Conservation (phyloP, 2,113 vertebrate species). For the Sprattus sprattus region DNA sequence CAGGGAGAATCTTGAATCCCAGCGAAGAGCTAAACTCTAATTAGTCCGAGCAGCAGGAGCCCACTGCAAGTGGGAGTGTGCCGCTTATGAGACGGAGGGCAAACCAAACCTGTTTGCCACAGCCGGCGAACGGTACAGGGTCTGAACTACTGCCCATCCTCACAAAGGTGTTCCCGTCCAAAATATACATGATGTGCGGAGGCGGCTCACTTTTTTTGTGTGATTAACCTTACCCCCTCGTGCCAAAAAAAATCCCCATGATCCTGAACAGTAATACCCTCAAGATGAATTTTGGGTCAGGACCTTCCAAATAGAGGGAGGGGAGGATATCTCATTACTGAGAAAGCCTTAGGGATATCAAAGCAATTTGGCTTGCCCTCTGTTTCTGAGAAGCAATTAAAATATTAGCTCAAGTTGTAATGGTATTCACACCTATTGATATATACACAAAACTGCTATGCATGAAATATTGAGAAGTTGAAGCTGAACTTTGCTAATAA, state of each 20-base stretch:
- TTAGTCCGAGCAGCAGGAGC: slow-evolving; percentile 15
- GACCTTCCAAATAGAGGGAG: slow-evolving; percentile 67
- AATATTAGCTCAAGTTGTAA: slow-evolving; percentile 71
- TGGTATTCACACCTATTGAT: slow-evolving; percentile 65
- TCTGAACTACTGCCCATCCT: neutral
- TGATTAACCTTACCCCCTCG: slow-evolving; percentile 9
- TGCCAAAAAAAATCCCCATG: slow-evolving; percentile 27
- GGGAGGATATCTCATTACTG: slow-evolving; percentile 73
- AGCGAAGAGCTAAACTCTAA: slow-evolving; percentile 18
- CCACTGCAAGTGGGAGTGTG: neutral
- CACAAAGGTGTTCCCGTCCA: neutral
- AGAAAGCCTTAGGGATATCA: slow-evolving; percentile 68
- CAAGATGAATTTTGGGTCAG: slow-evolving; percentile 66
- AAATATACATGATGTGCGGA: neutral
- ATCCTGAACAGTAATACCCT: slow-evolving; percentile 61
- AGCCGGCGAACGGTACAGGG: neutral
- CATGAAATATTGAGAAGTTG: slow-evolving; percentile 49
- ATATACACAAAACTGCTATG: slow-evolving; percentile 49
- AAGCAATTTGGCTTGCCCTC: slow-evolving; percentile 75
- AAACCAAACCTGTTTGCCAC: neutral
- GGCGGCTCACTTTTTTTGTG: neutral
- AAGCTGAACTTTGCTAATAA: slow-evolving; percentile 43
- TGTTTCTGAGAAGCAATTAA: slow-evolving; percentile 76
- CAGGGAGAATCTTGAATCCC: slow-evolving; percentile 9
- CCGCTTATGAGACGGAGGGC: neutral